Percentiles rank a stretch among this genome's conserved stretches.
These are phyloP conservation scores for Diabrotica virgifera DNA, from an alignment of 1,140 invertebrate genomes.

Conservation along the genomic window DNA sequence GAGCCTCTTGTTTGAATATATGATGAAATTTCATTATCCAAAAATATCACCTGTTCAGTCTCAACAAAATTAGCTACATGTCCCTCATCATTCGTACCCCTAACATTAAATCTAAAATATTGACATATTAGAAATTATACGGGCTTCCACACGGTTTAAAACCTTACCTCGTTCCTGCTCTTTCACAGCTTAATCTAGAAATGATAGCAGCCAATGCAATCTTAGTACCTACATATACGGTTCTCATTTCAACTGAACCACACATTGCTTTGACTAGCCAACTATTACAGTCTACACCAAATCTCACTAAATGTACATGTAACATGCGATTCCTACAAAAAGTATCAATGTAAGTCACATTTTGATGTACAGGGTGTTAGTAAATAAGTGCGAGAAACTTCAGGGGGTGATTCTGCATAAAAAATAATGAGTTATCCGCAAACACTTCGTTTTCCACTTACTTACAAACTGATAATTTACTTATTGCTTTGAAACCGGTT, in stretches of 20 bases:
- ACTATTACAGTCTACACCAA: slow-evolving; percentile 79
- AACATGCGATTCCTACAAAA: slow-evolving; percentile 82
- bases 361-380: too few relatives aligned
- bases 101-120: slow-evolving; percentile 81
- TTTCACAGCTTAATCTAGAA: slow-evolving; percentile 93
- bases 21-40: slow-evolving; percentile 83
- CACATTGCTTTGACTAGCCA: slow-evolving; percentile 95
- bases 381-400: too few relatives aligned
- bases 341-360: background rate
- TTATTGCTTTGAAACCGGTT: too few relatives aligned
- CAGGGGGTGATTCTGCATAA: too few relatives aligned
- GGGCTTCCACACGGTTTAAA: background rate
- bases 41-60: slow-evolving; percentile 93
- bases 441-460: too few relatives aligned
- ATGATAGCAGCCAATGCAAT: slow-evolving; percentile 92
- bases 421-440: too few relatives aligned
- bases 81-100: slow-evolving; percentile 98
- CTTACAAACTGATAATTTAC: too few relatives aligned
- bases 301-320: slow-evolving; percentile 87
- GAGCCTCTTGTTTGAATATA: slow-evolving; percentile 91
- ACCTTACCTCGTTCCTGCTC: slow-evolving; percentile 79
- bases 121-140: slow-evolving; percentile 17
- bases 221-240: slow-evolving; percentile 89
- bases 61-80: slow-evolving; percentile 99
- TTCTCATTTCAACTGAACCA: slow-evolving; percentile 93